Percentiles rank a stretch among this genome's conserved stretches.
Evolutionary conservation across 2,888 invertebrate species (phyloP).

Genomic region (Globia sparganii): DNA sequence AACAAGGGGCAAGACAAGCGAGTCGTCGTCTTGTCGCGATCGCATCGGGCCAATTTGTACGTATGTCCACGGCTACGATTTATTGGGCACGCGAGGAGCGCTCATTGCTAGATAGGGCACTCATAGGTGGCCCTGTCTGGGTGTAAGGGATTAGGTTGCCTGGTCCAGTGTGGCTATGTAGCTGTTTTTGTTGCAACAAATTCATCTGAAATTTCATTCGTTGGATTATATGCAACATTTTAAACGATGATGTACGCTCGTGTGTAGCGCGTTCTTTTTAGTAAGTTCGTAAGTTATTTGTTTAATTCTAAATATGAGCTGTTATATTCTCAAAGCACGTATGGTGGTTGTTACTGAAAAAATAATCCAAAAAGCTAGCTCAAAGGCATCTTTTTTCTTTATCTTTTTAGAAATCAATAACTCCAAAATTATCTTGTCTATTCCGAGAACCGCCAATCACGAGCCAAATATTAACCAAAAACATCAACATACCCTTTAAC

Average conservation of each 20-base stretch:
- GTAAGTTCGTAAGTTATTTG: too few species aligned
- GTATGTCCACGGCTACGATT: slow-evolving; percentile 82
- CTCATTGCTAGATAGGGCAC: slow-evolving; percentile 67
- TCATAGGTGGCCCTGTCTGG: slow-evolving; percentile 77
- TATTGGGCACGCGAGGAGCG: slow-evolving; percentile 85
- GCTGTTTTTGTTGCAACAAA: not conserved
- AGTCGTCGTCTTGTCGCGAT: slow-evolving; percentile 69
- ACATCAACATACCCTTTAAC: not conserved
- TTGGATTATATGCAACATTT: not conserved
- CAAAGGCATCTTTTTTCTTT: too few species aligned
- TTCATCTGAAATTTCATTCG: not conserved
- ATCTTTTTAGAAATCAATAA: not conserved
- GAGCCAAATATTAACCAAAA: slow-evolving; percentile 3
- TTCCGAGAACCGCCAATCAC: slow-evolving; percentile 6
- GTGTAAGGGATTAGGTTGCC: slow-evolving; percentile 33
- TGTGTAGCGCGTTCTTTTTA: too few species aligned
- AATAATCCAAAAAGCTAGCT: not conserved
- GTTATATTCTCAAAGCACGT: not conserved
- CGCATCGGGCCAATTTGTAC: slow-evolving; percentile 88
- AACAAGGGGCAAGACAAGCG: slow-evolving; percentile 83
- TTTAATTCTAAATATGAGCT: too few species aligned
- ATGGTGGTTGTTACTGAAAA: not conserved
- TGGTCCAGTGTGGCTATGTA: not conserved
- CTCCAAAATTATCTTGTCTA: not conserved
- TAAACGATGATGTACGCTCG: too few species aligned